Base-by-base conservation (phyloP, 2,888 invertebrate species). In the Phlogophora meticulosa region DNA sequence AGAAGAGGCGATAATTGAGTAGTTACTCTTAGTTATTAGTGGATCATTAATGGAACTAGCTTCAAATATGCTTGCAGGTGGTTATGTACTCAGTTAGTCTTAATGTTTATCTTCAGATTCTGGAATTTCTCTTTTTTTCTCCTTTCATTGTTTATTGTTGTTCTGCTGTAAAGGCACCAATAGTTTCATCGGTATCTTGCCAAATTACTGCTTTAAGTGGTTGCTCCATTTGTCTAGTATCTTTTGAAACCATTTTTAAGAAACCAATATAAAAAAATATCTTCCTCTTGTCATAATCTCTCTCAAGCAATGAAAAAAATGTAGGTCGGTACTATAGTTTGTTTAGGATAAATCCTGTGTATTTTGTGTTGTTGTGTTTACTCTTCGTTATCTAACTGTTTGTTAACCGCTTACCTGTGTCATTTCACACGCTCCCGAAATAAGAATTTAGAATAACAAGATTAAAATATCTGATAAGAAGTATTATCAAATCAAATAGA, bases 381-480 rank as follows among this genome's bases (percentile, higher is more conserved):
- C 53, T n/a, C 1, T 56, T n/a, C 17, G 69, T 64, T 80, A 76
- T 83, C 83, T 51, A 45, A 45, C 38, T 58, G 56, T 72, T 77
- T 82, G 62, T 52, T 24, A 24, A 48, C 42, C 58, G 40, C 36
- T 62, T 72, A 58, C 67, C 57, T 76, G 71, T 58, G 36, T 66
- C 60, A 45, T 38, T 64, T 69, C 69, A 67, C 73, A 72, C 51
- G 81, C 78, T 83, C 46, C 77, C 42, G 42, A 74, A 78, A 42
- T 45, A 53, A 55, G 22, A 77, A 38, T 63, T 48, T 43, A 56
- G 24, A 43, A 78, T 61, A 45, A 62, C 42, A 72, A 52, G 51
- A 63, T 78, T 55, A 52, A 55, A 52, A 38, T 32, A 57, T 58
- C n/a, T 38, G 71, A 70, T 71, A 59, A 48, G 11, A 58, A 20